phyloP scores from a whole-genome alignment of 2,888 invertebrate genomes.

The Steinernema scapterisci region DNA sequence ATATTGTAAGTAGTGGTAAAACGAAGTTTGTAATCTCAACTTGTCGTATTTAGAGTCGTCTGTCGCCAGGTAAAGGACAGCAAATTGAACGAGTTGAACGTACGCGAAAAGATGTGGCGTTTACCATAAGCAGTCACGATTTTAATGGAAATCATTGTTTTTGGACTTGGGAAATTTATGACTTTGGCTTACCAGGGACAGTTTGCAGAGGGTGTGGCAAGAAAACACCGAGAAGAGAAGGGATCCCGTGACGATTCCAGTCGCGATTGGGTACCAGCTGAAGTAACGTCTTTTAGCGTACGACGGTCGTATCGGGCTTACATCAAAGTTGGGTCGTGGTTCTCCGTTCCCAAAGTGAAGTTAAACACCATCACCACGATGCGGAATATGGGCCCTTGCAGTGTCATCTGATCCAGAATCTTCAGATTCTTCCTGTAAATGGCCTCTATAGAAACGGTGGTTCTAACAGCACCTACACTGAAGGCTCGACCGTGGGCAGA shows the following conservation, averaged over 20 bases:
- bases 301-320: not conserved
- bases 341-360: constrained; percentile 2
- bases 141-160: too few species aligned
- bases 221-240: not conserved
- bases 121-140: too few species aligned
- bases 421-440: constrained; percentile 1
- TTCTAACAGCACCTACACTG: not conserved
- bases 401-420: not conserved
- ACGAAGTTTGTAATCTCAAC: too few species aligned
- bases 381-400: constrained; percentile 4
- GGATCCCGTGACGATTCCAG: constrained; percentile 4
- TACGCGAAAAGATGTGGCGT: too few species aligned
- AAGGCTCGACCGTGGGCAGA: constrained; percentile 13
- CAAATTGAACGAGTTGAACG: too few species aligned
- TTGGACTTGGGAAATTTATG: too few species aligned
- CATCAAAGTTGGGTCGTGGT: not conserved
- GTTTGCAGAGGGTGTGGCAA: constrained; percentile 27
- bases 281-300: not conserved
- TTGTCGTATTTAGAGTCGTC: too few species aligned
- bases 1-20: too few species aligned
- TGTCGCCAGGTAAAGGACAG: too few species aligned
- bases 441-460: too few species aligned
- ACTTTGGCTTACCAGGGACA: constrained; percentile 19
- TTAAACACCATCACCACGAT: constrained; percentile 17
- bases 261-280: constrained; percentile 5